Percentiles rank a stretch among this genome's conserved stretches.
phyloP scores from a whole-genome alignment of 2,888 invertebrate genomes.

The Pseudoips prasinana region DNA sequence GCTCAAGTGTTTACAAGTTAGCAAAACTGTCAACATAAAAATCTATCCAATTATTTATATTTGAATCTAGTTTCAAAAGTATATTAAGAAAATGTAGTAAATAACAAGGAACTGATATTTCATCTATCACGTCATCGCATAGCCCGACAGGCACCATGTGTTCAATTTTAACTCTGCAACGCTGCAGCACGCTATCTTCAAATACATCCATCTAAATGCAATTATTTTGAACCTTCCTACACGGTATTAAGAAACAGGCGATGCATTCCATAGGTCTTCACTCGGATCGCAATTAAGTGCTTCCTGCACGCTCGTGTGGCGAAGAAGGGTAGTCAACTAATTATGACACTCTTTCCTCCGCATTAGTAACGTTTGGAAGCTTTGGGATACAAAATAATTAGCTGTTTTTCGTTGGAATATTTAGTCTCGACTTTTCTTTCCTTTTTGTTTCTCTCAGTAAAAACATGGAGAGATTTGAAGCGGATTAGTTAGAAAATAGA shows the following conservation, averaged over 20 bases:
- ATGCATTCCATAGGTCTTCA: constrained; percentile 18
- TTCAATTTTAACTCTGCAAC: constrained; percentile 51
- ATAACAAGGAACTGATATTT: constrained; percentile 34
- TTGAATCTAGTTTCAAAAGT: no score
- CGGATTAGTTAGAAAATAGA: no score
- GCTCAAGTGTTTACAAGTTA: no score
- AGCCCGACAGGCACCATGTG: constrained; percentile 47
- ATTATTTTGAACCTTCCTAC: constrained; percentile 27
- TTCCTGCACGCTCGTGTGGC: constrained; percentile 46
- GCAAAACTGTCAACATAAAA: no score
- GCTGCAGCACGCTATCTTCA: constrained; percentile 22
- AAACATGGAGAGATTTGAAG: no score
- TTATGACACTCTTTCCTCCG: constrained; percentile 48
- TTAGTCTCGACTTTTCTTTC: constrained; percentile 4
- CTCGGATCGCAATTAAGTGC: constrained; percentile 53
- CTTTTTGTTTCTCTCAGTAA: no score
- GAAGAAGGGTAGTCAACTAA: constrained; percentile 49
- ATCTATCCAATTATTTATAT: no score
- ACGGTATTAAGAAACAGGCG: constrained; percentile 18
- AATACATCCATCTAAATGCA: constrained; percentile 5
- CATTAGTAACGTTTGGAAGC: constrained; percentile 31
- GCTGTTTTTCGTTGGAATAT: constrained; percentile 13
- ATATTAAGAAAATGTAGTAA: no score
- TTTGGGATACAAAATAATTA: constrained; percentile 26
- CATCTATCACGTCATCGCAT: constrained; percentile 43